Percentiles rank a stretch among this genome's conserved stretches.
Evolutionary conservation across 2,888 invertebrate species (phyloP).

Genomic region (Drosophila flavopinicola): DNA sequence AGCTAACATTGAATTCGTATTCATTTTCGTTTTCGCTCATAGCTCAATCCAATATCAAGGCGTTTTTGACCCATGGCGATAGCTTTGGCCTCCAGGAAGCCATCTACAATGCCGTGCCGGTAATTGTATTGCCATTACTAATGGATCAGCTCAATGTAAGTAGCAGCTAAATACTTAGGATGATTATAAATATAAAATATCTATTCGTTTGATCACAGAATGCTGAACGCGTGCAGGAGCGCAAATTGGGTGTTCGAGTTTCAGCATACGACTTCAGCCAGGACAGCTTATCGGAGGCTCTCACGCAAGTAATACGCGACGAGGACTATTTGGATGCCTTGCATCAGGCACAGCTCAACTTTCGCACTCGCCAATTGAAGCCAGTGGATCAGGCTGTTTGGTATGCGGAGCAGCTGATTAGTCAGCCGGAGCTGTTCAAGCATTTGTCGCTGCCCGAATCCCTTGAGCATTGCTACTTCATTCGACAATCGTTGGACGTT

Average conservation of each 20-base stretch:
- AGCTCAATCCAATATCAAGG: conserved; percentile 72
- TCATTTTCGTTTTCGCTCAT: not conserved
- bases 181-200: no score
- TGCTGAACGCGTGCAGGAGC: conserved; percentile 59
- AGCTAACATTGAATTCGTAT: rapidly evolving
- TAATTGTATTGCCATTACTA: conserved; percentile 76
- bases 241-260: conserved; percentile 50
- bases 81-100: conserved; percentile 79
- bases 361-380: conserved; percentile 33
- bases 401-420: conserved; percentile 61
- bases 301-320: conserved; percentile 30
- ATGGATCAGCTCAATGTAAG: conserved; percentile 77
- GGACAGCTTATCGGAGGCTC: conserved; percentile 18
- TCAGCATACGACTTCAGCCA: not conserved
- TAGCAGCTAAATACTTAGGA: not conserved
- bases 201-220: conserved; percentile 36
- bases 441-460: conserved; percentile 29
- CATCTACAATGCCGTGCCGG: conserved; percentile 76
- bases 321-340: conserved; percentile 5
- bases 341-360: conserved; percentile 42
- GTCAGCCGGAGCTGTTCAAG: conserved; percentile 34
- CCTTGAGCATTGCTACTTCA: conserved; percentile 31
- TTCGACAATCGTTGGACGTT: conserved; percentile 56
- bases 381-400: conserved; percentile 63
- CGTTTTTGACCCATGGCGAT: conserved; percentile 79